A percentile compares a stretch with the other conserved stretches of the same genome.
Evolutionary conservation across 2,888 invertebrate genomes (phyloP).

Genomic region (Trichacis sp.): DNA sequence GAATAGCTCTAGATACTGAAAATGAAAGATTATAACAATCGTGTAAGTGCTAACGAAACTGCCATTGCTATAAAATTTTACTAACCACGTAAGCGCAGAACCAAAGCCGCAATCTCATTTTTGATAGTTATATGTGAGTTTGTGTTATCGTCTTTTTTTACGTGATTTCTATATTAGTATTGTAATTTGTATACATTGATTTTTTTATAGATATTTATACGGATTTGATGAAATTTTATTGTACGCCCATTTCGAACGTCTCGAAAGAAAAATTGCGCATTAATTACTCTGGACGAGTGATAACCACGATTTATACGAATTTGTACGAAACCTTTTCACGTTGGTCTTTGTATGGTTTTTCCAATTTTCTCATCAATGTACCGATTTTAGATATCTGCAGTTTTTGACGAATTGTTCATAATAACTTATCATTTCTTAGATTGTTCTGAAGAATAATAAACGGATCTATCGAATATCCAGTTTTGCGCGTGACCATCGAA

Average conservation of each 20-base stretch:
- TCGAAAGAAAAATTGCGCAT: no score
- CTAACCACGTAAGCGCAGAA: constrained; percentile 43
- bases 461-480: no score
- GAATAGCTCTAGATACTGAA: constrained; percentile 36
- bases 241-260: no score
- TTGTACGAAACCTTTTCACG: background rate
- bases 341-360: constrained; percentile 13
- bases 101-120: constrained; percentile 48
- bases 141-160: constrained; percentile 30
- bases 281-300: no score
- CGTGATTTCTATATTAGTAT: no score
- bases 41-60: constrained; percentile 50
- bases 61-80: constrained; percentile 52
- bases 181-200: constrained; percentile 22
- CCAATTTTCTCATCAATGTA: no score
- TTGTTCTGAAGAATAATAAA: no score
- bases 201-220: constrained; percentile 46
- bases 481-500: no score
- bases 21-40: constrained; percentile 17
- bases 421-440: no score
- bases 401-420: no score
- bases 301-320: no score
- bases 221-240: background rate
- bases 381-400: no score
- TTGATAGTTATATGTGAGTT: constrained; percentile 28